Percentiles rank a stretch among this genome's conserved stretches.
Evolutionary conservation across 1,140 invertebrate species (phyloP).

Genomic region (Zophobas morio): DNA sequence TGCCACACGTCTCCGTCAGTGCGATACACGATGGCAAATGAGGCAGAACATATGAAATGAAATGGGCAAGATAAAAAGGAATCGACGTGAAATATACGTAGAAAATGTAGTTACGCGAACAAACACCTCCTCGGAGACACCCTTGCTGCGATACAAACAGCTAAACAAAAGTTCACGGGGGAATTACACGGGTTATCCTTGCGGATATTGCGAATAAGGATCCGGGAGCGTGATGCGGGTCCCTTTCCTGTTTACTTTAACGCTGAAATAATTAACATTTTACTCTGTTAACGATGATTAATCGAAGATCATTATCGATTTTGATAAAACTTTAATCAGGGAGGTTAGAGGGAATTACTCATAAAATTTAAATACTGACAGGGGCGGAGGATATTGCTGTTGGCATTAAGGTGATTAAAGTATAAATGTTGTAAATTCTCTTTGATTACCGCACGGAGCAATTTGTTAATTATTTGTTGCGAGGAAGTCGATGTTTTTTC

Average conservation of each 20-base stretch:
- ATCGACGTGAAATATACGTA: slow-evolving; percentile 35
- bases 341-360: too few relatives aligned
- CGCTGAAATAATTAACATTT: neutral
- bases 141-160: slow-evolving; percentile 16
- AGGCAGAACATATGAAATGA: slow-evolving; percentile 30
- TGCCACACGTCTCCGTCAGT: neutral
- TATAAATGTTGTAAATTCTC: neutral
- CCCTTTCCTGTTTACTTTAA: neutral
- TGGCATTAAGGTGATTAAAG: neutral
- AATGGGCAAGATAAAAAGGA: slow-evolving; percentile 36
- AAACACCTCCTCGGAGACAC: slow-evolving; percentile 26
- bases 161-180: slow-evolving; percentile 27
- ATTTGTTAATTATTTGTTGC: neutral
- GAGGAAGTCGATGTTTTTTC: neutral
- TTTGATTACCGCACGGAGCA: neutral
- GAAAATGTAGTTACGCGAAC: slow-evolving; percentile 32
- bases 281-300: neutral
- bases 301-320: neutral
- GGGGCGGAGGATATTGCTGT: neutral
- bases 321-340: too few relatives aligned
- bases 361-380: too few relatives aligned
- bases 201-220: slow-evolving; percentile 1
- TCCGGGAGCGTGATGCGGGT: slow-evolving; percentile 3
- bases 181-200: neutral
- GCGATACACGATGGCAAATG: slow-evolving; percentile 23